These are phyloP conservation scores for Tortricodes alternella DNA, from an alignment of 2,888 invertebrate genomes.

Conservation along the genomic window DNA sequence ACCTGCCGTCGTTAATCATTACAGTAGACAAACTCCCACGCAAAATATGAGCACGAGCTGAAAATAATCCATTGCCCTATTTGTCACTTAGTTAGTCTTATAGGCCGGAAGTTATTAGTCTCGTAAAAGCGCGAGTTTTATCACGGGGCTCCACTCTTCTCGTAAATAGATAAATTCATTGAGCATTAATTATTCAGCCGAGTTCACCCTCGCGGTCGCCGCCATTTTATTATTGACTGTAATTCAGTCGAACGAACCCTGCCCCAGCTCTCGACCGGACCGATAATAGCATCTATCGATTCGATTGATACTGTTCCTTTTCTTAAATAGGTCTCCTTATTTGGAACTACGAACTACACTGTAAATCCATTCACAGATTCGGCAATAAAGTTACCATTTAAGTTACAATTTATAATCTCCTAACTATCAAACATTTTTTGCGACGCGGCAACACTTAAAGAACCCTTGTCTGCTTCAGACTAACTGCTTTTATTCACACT, in stretches of 20 bases:
- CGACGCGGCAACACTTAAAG: constrained; percentile 55
- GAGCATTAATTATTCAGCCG: constrained; percentile 39
- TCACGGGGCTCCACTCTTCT: constrained; percentile 31
- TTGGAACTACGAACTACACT: background rate
- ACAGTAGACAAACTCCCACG: constrained; percentile 5
- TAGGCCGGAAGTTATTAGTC: constrained; percentile 28
- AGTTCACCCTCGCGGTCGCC: constrained; percentile 32
- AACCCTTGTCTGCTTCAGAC: constrained; percentile 47
- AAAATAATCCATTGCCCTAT: constrained; percentile 25
- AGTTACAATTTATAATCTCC: constrained; percentile 40
- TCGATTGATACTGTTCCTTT: constrained; percentile 54
- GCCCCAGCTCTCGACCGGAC: constrained; percentile 49
- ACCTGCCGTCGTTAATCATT: constrained; percentile 6
- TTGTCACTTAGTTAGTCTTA: constrained; percentile 23
- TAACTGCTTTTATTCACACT: constrained; percentile 65
- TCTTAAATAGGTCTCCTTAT: background rate
- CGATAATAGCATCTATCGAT: constrained; percentile 62
- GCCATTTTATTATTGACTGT: constrained; percentile 55
- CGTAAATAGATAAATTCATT: constrained; percentile 39
- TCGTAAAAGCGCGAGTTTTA: constrained; percentile 27
- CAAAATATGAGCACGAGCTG: constrained; percentile 10
- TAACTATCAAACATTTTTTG: constrained; percentile 45
- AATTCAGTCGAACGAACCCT: constrained; percentile 55
- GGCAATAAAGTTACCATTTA: constrained; percentile 3
- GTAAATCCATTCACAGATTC: background rate